phyloP scores from a whole-genome alignment of 2,113 vertebrate species.

The Microcebus jonahi region DNA sequence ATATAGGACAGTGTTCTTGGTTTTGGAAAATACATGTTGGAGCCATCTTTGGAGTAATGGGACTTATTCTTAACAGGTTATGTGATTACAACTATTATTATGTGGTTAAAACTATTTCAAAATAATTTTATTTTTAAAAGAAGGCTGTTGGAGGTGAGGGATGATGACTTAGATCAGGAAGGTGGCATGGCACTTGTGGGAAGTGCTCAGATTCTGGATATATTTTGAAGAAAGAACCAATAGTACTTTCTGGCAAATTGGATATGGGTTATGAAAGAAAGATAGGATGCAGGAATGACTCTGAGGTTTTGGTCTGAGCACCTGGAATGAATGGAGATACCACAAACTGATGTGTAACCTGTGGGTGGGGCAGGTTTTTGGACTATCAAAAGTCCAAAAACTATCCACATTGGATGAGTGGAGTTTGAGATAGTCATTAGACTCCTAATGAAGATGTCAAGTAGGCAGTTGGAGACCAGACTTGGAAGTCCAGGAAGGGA shows the following conservation, averaged over 20 bases:
- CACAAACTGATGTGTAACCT: neutral
- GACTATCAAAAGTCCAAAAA: neutral
- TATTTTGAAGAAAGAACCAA: neutral
- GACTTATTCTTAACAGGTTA: neutral
- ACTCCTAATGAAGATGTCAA: neutral
- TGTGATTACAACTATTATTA: neutral
- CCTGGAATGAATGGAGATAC: neutral
- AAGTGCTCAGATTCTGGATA: neutral
- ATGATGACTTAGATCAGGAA: neutral
- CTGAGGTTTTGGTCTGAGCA: neutral
- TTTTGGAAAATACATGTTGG: neutral
- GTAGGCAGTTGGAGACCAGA: neutral
- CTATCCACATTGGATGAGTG: neutral
- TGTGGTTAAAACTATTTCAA: conserved; percentile 7
- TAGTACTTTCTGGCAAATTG: neutral
- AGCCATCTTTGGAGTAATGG: neutral
- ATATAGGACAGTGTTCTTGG: neutral
- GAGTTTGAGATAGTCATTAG: neutral
- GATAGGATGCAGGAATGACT: neutral
- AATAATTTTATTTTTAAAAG: conserved; percentile 31
- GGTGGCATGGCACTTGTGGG: neutral
- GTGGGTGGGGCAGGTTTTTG: neutral
- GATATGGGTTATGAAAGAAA: neutral
- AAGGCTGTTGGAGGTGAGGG: neutral
- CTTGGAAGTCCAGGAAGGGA: neutral